Percentiles rank a stretch among this genome's conserved stretches.
phyloP scores from a whole-genome alignment of 1,140 invertebrate genomes.

The Radopholus similis region DNA sequence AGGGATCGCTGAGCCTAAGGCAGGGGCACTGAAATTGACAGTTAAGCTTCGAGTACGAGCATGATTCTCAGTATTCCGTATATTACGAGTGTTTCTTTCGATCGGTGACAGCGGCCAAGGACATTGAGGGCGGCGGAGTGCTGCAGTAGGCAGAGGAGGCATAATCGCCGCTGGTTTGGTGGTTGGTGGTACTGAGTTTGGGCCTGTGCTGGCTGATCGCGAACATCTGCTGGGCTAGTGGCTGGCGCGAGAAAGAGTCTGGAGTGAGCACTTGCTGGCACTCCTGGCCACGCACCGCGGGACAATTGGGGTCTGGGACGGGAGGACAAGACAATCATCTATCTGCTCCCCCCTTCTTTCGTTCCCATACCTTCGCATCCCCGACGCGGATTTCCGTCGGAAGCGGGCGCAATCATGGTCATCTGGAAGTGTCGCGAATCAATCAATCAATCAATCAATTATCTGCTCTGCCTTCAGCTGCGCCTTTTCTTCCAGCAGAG shows the following conservation, averaged over 20 bases:
- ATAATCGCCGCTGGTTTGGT: background rate
- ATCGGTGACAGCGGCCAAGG: background rate
- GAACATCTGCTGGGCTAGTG: conserved; percentile 33
- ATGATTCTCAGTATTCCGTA: background rate
- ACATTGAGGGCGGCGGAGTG: background rate
- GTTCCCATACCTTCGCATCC: conserved; percentile 51
- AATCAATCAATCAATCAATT: background rate
- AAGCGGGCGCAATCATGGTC: conserved; percentile 74
- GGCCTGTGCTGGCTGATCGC: background rate
- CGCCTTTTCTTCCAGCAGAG: conserved; percentile 81
- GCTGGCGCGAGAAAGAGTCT: conserved; percentile 54
- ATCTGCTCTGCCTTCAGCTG: conserved; percentile 66
- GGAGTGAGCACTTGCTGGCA: conserved; percentile 53
- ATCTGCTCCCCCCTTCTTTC: background rate
- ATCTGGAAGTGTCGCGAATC: conserved; percentile 62
- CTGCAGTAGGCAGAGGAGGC: background rate
- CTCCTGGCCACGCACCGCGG: conserved; percentile 51
- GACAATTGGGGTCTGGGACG: conserved; percentile 48
- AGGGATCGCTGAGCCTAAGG: conserved; percentile 3
- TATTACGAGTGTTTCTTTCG: conserved; percentile 12
- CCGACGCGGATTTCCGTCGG: conserved; percentile 69
- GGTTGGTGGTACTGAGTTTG: conserved; percentile 10
- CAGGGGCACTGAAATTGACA: conserved; percentile 5
- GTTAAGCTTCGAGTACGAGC: background rate
- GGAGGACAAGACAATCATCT: background rate